phyloP scores from a whole-genome alignment of 1,140 invertebrate species.

The Pristionchus pacificus region DNA sequence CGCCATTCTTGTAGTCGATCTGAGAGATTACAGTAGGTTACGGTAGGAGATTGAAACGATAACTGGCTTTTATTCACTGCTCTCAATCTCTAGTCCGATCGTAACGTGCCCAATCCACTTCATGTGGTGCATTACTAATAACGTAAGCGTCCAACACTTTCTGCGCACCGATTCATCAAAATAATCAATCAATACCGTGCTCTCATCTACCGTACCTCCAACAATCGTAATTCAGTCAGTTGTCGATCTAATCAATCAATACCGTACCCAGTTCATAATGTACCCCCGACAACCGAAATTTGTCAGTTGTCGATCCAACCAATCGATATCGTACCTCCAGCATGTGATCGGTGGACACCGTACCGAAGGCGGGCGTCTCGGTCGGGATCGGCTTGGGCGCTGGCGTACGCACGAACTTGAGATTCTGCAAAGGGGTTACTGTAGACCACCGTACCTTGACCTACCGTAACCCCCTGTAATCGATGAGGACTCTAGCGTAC shows the following conservation, averaged over 20 bases:
- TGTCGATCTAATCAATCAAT: too few species aligned
- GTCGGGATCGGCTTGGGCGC: not conserved
- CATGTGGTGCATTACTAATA: too few species aligned
- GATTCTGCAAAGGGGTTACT: not conserved
- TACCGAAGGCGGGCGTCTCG: not conserved
- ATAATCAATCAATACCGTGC: not conserved
- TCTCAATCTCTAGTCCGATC: not conserved
- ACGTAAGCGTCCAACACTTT: too few species aligned
- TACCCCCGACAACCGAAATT: too few species aligned
- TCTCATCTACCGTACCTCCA: not conserved
- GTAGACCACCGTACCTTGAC: not conserved
- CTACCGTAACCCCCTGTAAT: too few species aligned
- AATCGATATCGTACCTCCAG: not conserved
- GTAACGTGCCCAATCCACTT: not conserved
- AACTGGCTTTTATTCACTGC: not conserved
- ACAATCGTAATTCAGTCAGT: too few species aligned
- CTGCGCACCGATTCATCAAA: too few species aligned
- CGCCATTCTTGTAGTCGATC: slow-evolving; percentile 62
- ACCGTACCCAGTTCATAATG: too few species aligned
- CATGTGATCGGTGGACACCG: not conserved
- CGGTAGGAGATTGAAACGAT: too few species aligned
- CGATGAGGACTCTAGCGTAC: too few species aligned
- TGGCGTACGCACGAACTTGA: not conserved
- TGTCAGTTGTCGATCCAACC: too few species aligned
- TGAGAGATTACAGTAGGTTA: too few species aligned